Conservation (phyloP, 2,797 vertebrate genomes). For the Gorsachius magnificus region DNA sequence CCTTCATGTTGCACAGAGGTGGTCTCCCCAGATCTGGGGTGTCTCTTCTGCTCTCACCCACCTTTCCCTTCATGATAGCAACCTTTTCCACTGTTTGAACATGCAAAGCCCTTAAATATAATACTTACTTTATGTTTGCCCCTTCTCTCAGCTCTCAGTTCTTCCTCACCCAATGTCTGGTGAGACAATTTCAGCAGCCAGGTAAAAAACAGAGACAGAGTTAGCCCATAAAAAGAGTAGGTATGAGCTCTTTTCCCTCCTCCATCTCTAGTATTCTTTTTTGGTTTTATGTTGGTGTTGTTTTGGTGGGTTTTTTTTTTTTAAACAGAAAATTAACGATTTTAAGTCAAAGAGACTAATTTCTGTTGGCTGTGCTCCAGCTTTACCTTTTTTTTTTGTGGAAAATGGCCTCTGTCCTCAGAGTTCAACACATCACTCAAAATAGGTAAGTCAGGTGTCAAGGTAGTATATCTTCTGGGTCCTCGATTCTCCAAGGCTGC, state of each 20-base stretch:
- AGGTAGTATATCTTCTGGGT: background rate
- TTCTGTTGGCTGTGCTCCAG: background rate
- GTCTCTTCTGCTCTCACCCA: background rate
- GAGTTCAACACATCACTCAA: background rate
- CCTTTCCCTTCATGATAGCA: background rate
- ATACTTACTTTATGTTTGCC: background rate
- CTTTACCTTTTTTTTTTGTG: background rate
- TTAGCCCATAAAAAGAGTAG: background rate
- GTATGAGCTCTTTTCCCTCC: background rate
- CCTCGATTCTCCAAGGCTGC: background rate
- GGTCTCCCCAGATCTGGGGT: background rate
- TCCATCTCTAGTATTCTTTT: background rate
- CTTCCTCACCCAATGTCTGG: background rate
- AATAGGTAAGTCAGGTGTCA: background rate
- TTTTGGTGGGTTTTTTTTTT: background rate
- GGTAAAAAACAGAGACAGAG: background rate
- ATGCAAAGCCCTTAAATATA: background rate
- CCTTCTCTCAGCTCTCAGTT: background rate
- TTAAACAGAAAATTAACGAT: background rate
- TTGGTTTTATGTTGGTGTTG: background rate
- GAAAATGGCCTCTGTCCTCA: background rate
- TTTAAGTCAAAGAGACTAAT: background rate
- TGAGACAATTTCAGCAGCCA: background rate
- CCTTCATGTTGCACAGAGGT: background rate
- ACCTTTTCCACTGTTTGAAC: background rate